A percentile compares a stretch with the other conserved stretches of the same genome.
phyloP scores from a whole-genome alignment of 2,113 vertebrate genomes.

The Corynorhinus townsendii region DNA sequence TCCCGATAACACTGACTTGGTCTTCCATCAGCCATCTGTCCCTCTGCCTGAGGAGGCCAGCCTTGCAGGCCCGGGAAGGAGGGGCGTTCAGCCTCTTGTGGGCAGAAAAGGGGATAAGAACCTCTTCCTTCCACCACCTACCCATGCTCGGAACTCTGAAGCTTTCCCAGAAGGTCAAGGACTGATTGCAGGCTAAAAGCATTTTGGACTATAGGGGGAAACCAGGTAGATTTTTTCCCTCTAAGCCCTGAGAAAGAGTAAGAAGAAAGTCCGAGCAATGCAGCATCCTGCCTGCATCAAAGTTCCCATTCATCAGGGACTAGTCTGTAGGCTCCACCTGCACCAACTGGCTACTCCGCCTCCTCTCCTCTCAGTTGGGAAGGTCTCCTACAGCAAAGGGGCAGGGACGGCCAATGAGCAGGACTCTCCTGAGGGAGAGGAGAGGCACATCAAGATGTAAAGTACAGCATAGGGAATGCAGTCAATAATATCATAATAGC shows the following conservation, averaged over 20 bases:
- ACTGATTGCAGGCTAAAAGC: background rate
- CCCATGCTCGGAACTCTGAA: background rate
- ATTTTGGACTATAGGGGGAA: background rate
- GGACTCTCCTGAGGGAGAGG: background rate
- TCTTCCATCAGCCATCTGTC: background rate
- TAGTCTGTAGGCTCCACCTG: background rate
- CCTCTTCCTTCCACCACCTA: background rate
- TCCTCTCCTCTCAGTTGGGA: background rate
- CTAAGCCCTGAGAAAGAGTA: background rate
- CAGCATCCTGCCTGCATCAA: background rate
- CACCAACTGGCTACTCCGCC: background rate
- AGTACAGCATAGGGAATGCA: background rate
- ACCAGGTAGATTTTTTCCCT: background rate
- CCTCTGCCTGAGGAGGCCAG: background rate
- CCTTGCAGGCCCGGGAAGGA: too few species aligned
- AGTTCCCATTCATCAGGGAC: fast-evolving
- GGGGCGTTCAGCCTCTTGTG: background rate
- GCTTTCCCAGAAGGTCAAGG: background rate
- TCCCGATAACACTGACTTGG: background rate
- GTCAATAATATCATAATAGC: background rate
- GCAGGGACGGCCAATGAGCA: background rate
- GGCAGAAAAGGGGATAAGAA: background rate
- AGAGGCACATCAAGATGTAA: background rate
- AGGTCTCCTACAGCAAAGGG: background rate
- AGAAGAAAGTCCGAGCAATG: background rate